Evolutionary conservation across 2,888 invertebrate genomes (phyloP), one percentile per base, ranked within the genome.

Genomic region (Siphlonurus alternatus): DNA sequence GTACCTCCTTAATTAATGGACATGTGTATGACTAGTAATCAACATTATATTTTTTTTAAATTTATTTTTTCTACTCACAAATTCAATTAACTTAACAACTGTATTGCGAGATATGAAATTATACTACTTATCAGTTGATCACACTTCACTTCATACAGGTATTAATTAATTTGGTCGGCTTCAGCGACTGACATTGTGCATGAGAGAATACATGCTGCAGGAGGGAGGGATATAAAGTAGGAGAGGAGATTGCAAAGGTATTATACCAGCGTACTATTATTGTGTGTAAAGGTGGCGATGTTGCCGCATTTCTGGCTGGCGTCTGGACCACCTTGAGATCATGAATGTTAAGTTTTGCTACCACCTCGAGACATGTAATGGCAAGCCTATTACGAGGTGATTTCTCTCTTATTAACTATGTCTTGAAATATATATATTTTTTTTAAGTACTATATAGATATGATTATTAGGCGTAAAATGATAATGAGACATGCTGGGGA

Each of bases 111-210:
- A 15, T 38, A 38, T 38, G 56, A 56, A 56, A 56, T 22, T 7
- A 7, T n/a, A 20, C 56, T 22, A 20, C 22, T 56, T 18, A 56
- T 56, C 56, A 56, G 56, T 56, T 56, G 7, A 20, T 56, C 56
- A 56, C 22, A 20, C 56, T 56, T 20, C 53, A n/a, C n/a, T n/a
- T n/a, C n/a, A n/a, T n/a, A n/a, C n/a, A n/a, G 38, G 38, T 38
- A 38, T 38, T 38, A 56, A 56, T 56, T 56, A 56, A 56, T 56
- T 56, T 56, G 56, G 56, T 56, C 22, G 56, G n/a, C n/a, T n/a
- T 22, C 56, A 20, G 22, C 38, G 38, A 38, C 38, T 38, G 38
- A 38, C 38, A 38, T 38, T 38, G 38, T 38, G 38, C 15, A 15
- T 38, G 15, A 38, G 38, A 38, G 38, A 38, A 38, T 10, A 15